phyloP scores from a whole-genome alignment of 1,140 invertebrate species.

The Lepidurus packardi region DNA sequence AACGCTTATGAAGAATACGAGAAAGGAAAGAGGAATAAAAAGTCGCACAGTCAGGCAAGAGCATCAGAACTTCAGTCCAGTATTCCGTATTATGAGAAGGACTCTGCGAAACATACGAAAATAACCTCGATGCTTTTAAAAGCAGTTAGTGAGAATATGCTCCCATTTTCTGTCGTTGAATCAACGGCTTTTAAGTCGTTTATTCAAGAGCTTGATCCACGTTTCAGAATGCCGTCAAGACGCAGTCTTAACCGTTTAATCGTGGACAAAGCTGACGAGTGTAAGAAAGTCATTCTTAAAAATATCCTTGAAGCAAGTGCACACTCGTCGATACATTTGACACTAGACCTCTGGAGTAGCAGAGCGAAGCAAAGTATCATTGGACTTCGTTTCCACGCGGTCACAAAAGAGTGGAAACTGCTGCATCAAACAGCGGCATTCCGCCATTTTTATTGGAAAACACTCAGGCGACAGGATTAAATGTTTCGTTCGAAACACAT shows the following conservation, averaged over 20 bases:
- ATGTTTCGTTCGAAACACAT: slow-evolving; percentile 6
- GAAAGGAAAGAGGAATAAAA: not conserved
- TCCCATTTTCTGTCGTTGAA: not conserved
- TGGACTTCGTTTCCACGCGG: not conserved
- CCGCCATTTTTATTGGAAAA: not conserved
- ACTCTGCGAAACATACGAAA: slow-evolving; percentile 1
- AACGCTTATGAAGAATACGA: slow-evolving; percentile 6
- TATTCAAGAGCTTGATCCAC: slow-evolving; percentile 5
- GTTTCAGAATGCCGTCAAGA: slow-evolving; percentile 5
- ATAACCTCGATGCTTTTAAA: not conserved
- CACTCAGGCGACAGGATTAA: not conserved
- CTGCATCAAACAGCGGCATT: slow-evolving; percentile 10
- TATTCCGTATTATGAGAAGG: not conserved
- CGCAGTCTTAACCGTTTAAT: not conserved
- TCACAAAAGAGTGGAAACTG: slow-evolving; percentile 22
- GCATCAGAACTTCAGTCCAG: not conserved
- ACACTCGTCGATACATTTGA: slow-evolving; percentile 7
- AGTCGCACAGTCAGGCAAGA: slow-evolving; percentile 4
- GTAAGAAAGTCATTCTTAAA: not conserved
- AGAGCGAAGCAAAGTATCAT: slow-evolving; percentile 28
- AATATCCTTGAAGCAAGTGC: not conserved
- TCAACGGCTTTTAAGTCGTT: not conserved
- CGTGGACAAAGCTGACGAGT: slow-evolving; percentile 4
- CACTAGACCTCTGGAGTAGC: slow-evolving; percentile 22
- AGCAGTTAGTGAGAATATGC: slow-evolving; percentile 5